phyloP scores from a whole-genome alignment of 2,797 vertebrate species.

The Neosalanx taihuensis region DNA sequence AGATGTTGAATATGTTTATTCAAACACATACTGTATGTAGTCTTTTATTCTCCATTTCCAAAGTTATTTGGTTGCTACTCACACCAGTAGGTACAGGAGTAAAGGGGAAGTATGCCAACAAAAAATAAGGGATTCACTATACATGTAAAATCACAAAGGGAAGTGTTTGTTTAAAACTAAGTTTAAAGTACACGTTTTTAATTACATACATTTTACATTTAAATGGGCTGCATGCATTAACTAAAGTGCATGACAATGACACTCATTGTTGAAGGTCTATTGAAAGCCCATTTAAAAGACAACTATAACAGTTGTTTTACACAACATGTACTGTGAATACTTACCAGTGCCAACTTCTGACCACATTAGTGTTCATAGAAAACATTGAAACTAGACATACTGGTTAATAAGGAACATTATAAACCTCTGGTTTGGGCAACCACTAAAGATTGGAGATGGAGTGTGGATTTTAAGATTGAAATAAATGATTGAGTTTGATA shows the following conservation, averaged over 20 bases:
- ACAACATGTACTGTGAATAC: conserved; percentile 52
- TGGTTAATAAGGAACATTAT: conserved; percentile 46
- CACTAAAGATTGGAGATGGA: conserved; percentile 72
- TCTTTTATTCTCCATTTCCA: conserved; percentile 66
- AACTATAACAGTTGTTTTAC: conserved; percentile 29
- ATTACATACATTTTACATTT: conserved; percentile 44
- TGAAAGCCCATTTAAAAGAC: conserved; percentile 71
- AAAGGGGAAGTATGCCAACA: conserved; percentile 43
- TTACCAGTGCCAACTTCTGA: conserved; percentile 66
- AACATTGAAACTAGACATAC: conserved; percentile 42
- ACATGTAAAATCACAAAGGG: conserved; percentile 42
- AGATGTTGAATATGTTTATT: conserved; percentile 12
- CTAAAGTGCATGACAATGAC: neutral
- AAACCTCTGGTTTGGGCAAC: conserved; percentile 65
- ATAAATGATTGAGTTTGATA: neutral
- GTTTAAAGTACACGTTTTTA: conserved; percentile 11
- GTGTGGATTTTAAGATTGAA: conserved; percentile 33
- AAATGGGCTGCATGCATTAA: conserved; percentile 57
- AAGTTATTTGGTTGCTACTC: conserved; percentile 70
- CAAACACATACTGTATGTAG: conserved; percentile 21
- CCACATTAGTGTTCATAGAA: conserved; percentile 58
- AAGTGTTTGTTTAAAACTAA: conserved; percentile 27
- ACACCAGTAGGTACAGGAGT: conserved; percentile 77
- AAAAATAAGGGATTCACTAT: conserved; percentile 25
- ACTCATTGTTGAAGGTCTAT: neutral